Base-by-base conservation (phyloP, 2,113 vertebrate species). In the Microcebus jonahi region DNA sequence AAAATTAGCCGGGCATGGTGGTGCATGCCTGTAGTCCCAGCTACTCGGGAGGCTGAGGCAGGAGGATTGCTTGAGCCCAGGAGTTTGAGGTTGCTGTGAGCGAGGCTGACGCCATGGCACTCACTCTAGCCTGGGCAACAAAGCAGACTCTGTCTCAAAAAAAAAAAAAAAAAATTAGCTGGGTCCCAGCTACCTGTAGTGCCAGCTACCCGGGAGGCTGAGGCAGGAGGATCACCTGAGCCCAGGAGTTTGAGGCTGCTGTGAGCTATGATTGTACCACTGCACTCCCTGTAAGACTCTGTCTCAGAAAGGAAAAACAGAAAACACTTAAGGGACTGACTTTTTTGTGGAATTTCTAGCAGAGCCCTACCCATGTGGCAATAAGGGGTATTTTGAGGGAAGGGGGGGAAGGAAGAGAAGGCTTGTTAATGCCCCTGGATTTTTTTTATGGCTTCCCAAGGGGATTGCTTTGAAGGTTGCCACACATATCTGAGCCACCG, bases 361-460 rank as follows among this genome's bases (percentile, higher is more conserved):
- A 5, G 14, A 2, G 63, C 39, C 63, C 61, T 14, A 36, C 61
- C 87, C 6, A 2, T 4, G 0, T 0, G 6, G 48, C 4, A 1
- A 1, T 0, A 20, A 29, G n/a, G 18, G 1, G 50, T 2, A 8
- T 34, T 55, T 67, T 6, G 31, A 17, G 9, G n/a, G 59, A 3
- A 12, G 1, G 14, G 14, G 20, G 20, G 36, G 3, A 14, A 20
- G 5, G 17, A 15, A 31, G 42, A 12, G 45, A 17, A 48, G 1
- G 14, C 7, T 14, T 6, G 3, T 3, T 0, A 18, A 1, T 1
- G 23, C 36, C 34, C 2, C 1, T 12, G n/a, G 34, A 48, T 20
- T 48, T 67, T 39, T 42, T 20, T 42, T 13, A 0, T 9, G n/a
- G 27, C 86, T 55, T 6, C 10, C 39, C 34, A 13, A 50, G 83